phyloP scores from a whole-genome alignment of 2,797 vertebrate genomes.

The Arctocebus calabarensis region DNA sequence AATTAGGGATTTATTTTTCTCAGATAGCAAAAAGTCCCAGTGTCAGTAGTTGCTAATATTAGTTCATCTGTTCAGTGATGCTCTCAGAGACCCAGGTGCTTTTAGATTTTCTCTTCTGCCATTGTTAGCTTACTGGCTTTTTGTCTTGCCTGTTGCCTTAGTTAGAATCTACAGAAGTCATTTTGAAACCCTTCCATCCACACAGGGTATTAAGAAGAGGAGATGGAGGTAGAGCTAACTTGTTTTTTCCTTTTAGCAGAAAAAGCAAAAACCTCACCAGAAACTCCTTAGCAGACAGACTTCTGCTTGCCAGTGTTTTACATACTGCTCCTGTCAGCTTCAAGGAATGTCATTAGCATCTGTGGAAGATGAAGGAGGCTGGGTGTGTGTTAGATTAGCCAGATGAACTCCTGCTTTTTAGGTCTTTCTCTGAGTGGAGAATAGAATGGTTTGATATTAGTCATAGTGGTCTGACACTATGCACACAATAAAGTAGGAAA shows the following conservation, averaged over 20 bases:
- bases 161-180: background rate
- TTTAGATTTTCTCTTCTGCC: background rate
- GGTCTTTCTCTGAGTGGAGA: background rate
- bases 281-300: background rate
- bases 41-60: rapidly evolving
- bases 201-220: background rate
- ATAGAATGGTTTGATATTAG: background rate
- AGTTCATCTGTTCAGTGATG: background rate
- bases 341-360: rapidly evolving
- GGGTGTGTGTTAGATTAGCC: background rate
- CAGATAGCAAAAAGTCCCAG: background rate
- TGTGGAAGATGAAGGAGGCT: background rate
- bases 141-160: background rate
- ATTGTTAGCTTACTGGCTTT: background rate
- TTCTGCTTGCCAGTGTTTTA: rapidly evolving
- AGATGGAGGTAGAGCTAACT: rapidly evolving
- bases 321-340: rapidly evolving
- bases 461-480: background rate
- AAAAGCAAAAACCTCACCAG: background rate
- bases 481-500: rapidly evolving
- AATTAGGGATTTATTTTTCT: background rate
- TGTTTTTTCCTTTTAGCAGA: background rate
- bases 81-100: background rate
- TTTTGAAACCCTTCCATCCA: background rate
- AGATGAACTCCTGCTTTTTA: rapidly evolving